Evolutionary conservation across 2,113 vertebrate genomes (phyloP).

Genomic region (Gobius niger): DNA sequence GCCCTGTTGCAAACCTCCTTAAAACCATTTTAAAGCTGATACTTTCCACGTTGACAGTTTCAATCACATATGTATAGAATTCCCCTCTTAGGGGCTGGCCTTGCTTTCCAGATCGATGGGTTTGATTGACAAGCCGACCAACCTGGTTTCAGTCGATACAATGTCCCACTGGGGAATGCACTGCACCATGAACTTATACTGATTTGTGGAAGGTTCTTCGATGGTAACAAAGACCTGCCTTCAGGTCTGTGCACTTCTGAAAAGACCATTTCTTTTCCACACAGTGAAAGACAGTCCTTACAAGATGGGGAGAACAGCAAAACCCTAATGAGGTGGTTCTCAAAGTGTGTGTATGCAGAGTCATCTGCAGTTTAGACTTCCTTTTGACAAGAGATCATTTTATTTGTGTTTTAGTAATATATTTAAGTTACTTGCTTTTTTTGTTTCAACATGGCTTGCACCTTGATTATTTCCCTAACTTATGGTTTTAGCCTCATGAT

Average conservation of each 20-base stretch:
- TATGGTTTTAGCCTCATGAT: not conserved
- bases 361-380: too few relatives aligned
- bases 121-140: conserved; percentile 18
- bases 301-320: too few relatives aligned
- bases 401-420: too few relatives aligned
- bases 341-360: too few relatives aligned
- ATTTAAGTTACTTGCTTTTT: too few relatives aligned
- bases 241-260: not conserved
- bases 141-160: not conserved
- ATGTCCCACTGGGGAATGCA: not conserved
- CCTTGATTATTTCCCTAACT: not conserved
- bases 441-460: not conserved
- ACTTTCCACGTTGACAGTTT: not conserved
- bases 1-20: too few relatives aligned
- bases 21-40: not conserved
- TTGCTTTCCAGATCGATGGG: conserved; percentile 7
- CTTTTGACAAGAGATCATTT: too few relatives aligned
- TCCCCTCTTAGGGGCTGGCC: not conserved
- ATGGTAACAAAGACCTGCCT: not conserved
- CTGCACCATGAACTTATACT: not conserved
- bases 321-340: too few relatives aligned
- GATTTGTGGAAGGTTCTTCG: not conserved
- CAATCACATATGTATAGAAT: not conserved
- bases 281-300: not conserved
- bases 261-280: not conserved